Conservation (phyloP, 1,140 invertebrate species). For the Ganaspis sp. region DNA sequence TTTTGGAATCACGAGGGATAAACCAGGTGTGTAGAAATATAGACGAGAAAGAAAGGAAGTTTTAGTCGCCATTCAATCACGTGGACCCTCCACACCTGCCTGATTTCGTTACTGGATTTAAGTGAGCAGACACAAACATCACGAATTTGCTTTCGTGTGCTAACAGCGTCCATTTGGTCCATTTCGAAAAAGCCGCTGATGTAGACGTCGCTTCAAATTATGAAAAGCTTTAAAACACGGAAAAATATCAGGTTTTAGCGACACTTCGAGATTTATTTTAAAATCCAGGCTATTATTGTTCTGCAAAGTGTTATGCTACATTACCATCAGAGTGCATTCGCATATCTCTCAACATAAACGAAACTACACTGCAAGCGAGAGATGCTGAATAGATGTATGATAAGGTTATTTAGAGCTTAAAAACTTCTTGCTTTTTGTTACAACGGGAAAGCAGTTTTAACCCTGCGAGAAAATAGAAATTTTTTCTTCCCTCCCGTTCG, state of each 20-base stretch:
- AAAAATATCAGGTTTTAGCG: not conserved
- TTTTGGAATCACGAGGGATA: not conserved
- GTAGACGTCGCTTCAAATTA: constrained; percentile 6
- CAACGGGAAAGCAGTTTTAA: no score
- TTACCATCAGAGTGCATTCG: no score
- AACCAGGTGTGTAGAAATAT: not conserved
- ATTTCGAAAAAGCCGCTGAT: constrained; percentile 15
- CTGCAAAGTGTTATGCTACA: no score
- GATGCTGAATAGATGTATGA: no score
- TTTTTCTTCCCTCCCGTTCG: no score
- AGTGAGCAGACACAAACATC: constrained; percentile 11
- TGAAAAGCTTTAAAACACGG: not conserved
- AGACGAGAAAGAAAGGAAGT: constrained; percentile 11
- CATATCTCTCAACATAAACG: no score
- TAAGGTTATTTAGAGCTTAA: no score
- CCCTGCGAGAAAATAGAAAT: no score
- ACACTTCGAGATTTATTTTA: not conserved
- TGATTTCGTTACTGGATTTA: constrained; percentile 29
- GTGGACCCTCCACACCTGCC: constrained; percentile 23
- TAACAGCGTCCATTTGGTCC: constrained; percentile 26
- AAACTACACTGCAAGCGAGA: no score
- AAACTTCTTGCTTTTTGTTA: no score
- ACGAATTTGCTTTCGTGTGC: not conserved
- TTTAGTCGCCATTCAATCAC: constrained; percentile 10
- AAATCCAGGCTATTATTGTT: no score